Base-by-base conservation (phyloP, 1,140 invertebrate genomes). In the Doryteuthis pealeii region DNA sequence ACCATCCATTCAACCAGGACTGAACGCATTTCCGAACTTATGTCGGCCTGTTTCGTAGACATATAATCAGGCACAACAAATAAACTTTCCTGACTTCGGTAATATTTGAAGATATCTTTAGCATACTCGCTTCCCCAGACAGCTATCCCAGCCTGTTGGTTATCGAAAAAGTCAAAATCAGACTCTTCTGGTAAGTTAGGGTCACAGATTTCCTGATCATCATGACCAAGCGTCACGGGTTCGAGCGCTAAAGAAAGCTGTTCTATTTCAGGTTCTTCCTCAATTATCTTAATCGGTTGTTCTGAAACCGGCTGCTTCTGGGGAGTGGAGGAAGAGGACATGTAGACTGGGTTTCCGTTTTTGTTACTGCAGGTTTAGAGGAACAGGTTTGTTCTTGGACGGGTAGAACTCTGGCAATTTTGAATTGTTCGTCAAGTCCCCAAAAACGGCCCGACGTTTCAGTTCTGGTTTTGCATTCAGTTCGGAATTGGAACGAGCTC, bases 1-100 rank as follows among this genome's bases (percentile, higher is more conserved):
- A 99, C 97, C 93, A 99, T 94, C 98, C 98, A 99, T 87, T 99
- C 96, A 4, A 99, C 93, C 0, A 99, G 89, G 28, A 98, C 90
- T 0, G 95, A 92, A 73, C 98, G 90, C 95, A 98, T 98, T 89
- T 92, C 93, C 12, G 90, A 89, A 0, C 93, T 93, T 70, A 93
- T 81, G 49, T 93, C 91, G 5, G 92, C 89, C 89, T 98, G 95
- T 26, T 88, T 30, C 1, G 28, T 78, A 4, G 90, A 89, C 88
- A 98, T 92, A 83, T 98, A 98, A 82, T 96, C 92, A 6, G 88
- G 88, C 33, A 97, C 91, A n/a, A 86, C 80, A 85, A 77, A 68
- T 71, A 30, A 49, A 81, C 66, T 92, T 89, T 99, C 97, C 87
- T 95, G 91, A 43, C 90, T 87, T 83, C 94, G 96, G 76, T 98